Evolutionary conservation across 2,888 invertebrate genomes (phyloP).

Genomic region (Choreutis nemorana): DNA sequence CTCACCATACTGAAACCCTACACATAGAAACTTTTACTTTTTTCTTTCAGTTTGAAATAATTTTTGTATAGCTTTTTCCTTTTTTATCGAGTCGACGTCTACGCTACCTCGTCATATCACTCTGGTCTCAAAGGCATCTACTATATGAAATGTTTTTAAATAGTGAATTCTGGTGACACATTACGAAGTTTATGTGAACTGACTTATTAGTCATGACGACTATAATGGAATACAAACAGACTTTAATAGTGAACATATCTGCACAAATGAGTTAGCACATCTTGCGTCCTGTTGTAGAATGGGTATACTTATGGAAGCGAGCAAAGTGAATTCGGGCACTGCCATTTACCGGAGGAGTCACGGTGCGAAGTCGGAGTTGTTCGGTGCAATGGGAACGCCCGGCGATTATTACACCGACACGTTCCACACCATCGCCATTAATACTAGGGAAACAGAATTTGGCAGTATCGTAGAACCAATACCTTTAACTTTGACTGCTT

Average conservation of each 20-base stretch:
- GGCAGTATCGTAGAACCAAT: slow-evolving; percentile 48
- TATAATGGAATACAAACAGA: too few relatives aligned
- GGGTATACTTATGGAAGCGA: slow-evolving; percentile 60
- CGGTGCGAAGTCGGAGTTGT: slow-evolving; percentile 28
- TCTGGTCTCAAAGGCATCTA: too few relatives aligned
- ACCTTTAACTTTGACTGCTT: slow-evolving; percentile 43
- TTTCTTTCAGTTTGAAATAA: too few relatives aligned
- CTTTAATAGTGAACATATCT: too few relatives aligned
- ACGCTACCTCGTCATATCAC: too few relatives aligned
- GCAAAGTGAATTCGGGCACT: slow-evolving; percentile 51
- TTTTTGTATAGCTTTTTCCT: too few relatives aligned
- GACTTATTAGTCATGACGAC: too few relatives aligned
- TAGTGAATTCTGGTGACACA: not conserved
- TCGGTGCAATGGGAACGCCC: slow-evolving; percentile 44
- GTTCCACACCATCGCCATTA: slow-evolving; percentile 46
- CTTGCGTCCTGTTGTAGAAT: slow-evolving; percentile 44
- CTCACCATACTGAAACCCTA: too few relatives aligned
- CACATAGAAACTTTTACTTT: too few relatives aligned
- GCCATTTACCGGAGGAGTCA: slow-evolving; percentile 35
- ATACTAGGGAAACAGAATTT: slow-evolving; percentile 51
- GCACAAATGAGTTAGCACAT: slow-evolving; percentile 32
- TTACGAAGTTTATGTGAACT: slow-evolving; percentile 1
- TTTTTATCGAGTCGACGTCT: too few relatives aligned
- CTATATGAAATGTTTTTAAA: too few relatives aligned
- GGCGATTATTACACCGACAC: slow-evolving; percentile 40